Evolutionary conservation across 2,888 invertebrate genomes (phyloP), one percentile per base, ranked within the genome.

Genomic region (Stictocephala bisonia): DNA sequence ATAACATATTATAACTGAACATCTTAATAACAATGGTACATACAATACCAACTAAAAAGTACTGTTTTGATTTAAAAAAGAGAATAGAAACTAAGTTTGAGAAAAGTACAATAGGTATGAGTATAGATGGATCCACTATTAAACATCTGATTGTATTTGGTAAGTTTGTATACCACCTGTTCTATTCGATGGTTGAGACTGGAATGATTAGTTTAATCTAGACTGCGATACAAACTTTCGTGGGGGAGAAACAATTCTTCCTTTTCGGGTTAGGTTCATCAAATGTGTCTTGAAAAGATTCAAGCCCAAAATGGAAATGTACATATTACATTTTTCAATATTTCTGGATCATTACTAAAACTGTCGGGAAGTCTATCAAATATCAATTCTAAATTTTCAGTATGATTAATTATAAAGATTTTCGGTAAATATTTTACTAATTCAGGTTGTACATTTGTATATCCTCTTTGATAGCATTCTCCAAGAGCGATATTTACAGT

Each of bases 221-320:
- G n/a, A n/a, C n/a, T n/a, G n/a, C n/a, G n/a, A n/a, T n/a, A n/a
- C n/a, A n/a, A n/a, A n/a, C n/a, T n/a, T n/a, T n/a, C n/a, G n/a
- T n/a, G n/a, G n/a, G n/a, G n/a, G n/a, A n/a, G n/a, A n/a, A 13
- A 51, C 51, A 51, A 51, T 51, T 11, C 13, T 51, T 51, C 22
- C 22, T 51, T 51, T 51, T 51, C 13, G 22, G 22, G 22, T 51
- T 51, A 4, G 51, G 51, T 51, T 13, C 51, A 51, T 51, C 51
- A 4, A 18, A 6, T 3, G 4, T 22, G 22, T 6, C 51, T 22
- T 24, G 6, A 20, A 4, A 3, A 2, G 13, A 20, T 51, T n/a
- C n/a, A n/a, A n/a, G n/a, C n/a, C n/a, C n/a, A n/a, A 22, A 18
- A 18, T 4, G n/a, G 22, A 22, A 56, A n/a, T 56, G 56, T 15